Percentiles rank a stretch among this genome's conserved stretches.
phyloP scores from a whole-genome alignment of 2,888 invertebrate species.

The Teleiodes luculella region DNA sequence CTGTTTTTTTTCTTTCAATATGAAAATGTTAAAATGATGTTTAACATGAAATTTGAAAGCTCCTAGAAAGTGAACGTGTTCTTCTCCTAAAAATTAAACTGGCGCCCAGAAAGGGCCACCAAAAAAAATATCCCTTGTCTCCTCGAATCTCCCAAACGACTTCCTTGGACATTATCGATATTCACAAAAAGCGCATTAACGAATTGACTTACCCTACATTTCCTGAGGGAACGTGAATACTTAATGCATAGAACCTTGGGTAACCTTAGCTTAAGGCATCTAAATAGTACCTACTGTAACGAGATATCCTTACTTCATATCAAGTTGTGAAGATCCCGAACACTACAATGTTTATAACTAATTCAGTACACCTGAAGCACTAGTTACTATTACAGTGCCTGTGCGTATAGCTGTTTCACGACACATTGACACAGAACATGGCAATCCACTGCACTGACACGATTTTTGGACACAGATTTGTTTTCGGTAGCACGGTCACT shows the following conservation, averaged over 20 bases:
- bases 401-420: not conserved
- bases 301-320: constrained; percentile 6
- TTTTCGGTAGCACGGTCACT: constrained; percentile 58
- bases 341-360: constrained; percentile 11
- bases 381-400: not conserved
- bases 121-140: not conserved
- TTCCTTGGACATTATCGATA: constrained; percentile 9
- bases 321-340: constrained; percentile 3
- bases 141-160: not conserved
- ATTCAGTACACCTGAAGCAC: not conserved
- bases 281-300: not conserved
- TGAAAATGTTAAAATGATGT: too few relatives aligned
- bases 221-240: not conserved
- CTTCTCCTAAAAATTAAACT: not conserved
- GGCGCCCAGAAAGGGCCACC: not conserved
- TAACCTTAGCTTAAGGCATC: not conserved
- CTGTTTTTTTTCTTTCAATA: too few relatives aligned
- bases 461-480: constrained; percentile 40
- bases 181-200: constrained; percentile 9
- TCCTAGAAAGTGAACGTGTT: too few relatives aligned
- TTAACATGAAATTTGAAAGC: too few relatives aligned
- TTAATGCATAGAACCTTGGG: not conserved
- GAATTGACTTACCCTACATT: not conserved
- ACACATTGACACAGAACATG: constrained; percentile 49
- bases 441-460: constrained; percentile 43